Percentiles rank a stretch among this genome's conserved stretches.
Conservation (phyloP, 2,888 invertebrate species). For the Xylophagus ater region DNA sequence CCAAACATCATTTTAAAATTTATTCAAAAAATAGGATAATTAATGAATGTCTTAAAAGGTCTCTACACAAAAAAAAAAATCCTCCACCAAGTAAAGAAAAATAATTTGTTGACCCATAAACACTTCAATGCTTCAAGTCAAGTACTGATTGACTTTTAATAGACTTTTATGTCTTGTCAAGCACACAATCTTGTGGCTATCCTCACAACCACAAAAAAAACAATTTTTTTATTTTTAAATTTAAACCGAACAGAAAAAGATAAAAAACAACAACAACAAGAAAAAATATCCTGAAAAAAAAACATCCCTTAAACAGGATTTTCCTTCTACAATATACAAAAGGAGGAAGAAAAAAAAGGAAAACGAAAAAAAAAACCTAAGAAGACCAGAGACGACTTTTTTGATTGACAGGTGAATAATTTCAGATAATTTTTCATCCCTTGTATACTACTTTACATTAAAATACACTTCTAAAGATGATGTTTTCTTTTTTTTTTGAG, state of each 20-base stretch:
- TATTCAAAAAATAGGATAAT: too few species aligned
- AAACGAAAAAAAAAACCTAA: slow-evolving; percentile 2
- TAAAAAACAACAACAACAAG: slow-evolving; percentile 3
- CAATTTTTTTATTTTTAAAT: too few species aligned
- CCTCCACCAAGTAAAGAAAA: too few species aligned
- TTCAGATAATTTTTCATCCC: slow-evolving; percentile 17
- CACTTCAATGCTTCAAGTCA: slow-evolving; percentile 10
- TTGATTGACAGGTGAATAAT: slow-evolving; percentile 18
- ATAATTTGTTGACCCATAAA: slow-evolving; percentile 10
- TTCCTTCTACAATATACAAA: too few species aligned
- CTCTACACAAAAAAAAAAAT: slow-evolving; percentile 5
- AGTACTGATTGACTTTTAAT: slow-evolving; percentile 16
- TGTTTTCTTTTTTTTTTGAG: too few species aligned
- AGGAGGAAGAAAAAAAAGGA: not conserved
- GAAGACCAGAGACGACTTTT: slow-evolving; percentile 1
- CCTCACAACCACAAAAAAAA: too few species aligned
- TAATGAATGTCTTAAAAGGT: too few species aligned
- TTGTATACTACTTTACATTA: too few species aligned
- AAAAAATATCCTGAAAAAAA: slow-evolving; percentile 1
- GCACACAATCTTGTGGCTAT: slow-evolving; percentile 12
- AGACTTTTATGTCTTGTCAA: slow-evolving; percentile 13
- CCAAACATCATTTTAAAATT: too few species aligned
- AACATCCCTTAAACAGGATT: too few species aligned
- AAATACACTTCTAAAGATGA: too few species aligned
- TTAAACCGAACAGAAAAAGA: too few species aligned